Base-by-base conservation (phyloP, 2,797 vertebrate species). In the Etheostoma nigrum region DNA sequence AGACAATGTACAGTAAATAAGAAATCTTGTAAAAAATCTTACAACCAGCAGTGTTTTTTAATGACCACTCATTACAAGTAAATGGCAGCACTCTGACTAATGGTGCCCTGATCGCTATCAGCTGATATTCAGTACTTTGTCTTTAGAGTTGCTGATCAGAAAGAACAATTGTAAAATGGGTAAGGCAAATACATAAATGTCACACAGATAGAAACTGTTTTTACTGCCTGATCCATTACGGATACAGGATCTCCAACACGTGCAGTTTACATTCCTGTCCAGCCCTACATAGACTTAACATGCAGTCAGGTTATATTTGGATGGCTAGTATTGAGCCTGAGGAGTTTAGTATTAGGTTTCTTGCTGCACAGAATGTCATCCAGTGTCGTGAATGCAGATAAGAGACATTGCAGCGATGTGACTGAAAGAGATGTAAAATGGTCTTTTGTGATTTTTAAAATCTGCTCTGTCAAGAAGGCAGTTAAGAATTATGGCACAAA, bases 1-100 rank as follows among this genome's bases (percentile, higher is more conserved):
- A 89, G 81, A 86, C 82, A 78, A 78, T 52, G 80, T 82, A 88
- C 81, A 83, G 82, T 88, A 82, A 90, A 90, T 86, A 86, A 76
- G 67, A 72, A 83, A 68, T 78, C 23, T 52, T 69, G 70, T 83
- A 78, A 88, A 82, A 86, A 81, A 72, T 52, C 40, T 79, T 81
- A 87, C 45, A 48, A 70, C 55, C 73, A 5, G 75, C 71, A 44
- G 57, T 72, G 73, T 73, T 78, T 89, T 86, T 85, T 84, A 86
- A 90, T 55, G 72, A 30, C 33, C 2, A 16, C 69, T 78, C 80
- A 77, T 85, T 88, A 83, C 57, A n/a, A 66, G 72, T 64, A 76
- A 87, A 83, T 25, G 58, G 65, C 19, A 61, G 62, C 53, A 36
- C 67, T 72, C 44, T 0, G 18, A 48, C 72, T 72, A 73, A 79